Base-by-base conservation (phyloP, 2,888 invertebrate genomes). In the Aromia moschata region DNA sequence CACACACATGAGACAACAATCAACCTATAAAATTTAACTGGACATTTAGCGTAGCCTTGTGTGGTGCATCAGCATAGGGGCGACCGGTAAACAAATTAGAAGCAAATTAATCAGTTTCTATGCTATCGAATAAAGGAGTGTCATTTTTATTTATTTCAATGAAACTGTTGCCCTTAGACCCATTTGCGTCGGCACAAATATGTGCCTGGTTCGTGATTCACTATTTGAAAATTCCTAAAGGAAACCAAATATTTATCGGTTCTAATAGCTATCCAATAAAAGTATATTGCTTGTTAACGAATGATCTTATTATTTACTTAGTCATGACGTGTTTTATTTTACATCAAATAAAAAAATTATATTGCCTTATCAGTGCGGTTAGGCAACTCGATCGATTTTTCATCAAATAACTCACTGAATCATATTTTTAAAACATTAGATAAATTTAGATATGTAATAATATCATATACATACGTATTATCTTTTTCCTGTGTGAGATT, bases 21-120 rank as follows among this genome's bases (percentile, higher is more conserved):
- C 47, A 49, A 49, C 31, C 47, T 37, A 49, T 49, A 46, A 46
- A 46, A 36, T 45, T 36, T 46, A 46, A 46, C 47, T 17, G 20
- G 36, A 49, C 33, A 31, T 18, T 49, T 12, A 18, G 12, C 18
- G 31, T 49, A 49, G 47, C 47, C 47, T 49, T 49, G 47, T 49
- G 37, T 17, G 11, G 14, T 47, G 36, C 47, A 47, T 37, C 38
- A 37, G 31, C 47, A 33, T 18, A 10, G 12, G 37, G 12, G 12
- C 47, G 31, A 45, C 31, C 47, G 33, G 36, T 44, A 20, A 33
- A 47, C 47, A 49, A 49, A 49, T 49, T 49, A 37, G 47, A 49
- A 37, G 47, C 20, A 49, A 37, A 49, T 49, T 49, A 49, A 37
- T 46, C 17, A 18, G 46, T 49, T 49, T 49, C 36, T 33, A 46